Base-by-base conservation (phyloP, 92 coral and sea anemone genomes). In the Epizoanthus fatuus region DNA sequence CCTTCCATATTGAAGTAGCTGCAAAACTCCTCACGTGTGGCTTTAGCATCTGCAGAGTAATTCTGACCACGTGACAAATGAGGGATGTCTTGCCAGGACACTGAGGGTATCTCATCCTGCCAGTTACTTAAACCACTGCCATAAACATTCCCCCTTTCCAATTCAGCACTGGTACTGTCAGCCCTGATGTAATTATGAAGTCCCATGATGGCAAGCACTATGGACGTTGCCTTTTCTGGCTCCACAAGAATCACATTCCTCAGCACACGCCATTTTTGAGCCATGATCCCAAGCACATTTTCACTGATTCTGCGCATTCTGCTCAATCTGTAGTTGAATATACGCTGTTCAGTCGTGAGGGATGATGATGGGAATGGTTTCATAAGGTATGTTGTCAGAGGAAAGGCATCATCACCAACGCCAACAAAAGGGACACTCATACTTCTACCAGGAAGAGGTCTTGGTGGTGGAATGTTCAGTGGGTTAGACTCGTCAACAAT, bases 271-370 rank as follows among this genome's bases (percentile, higher is more conserved):
- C 83, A 81, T 62, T 78, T 64, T 54, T 87, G 86, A 6, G 91
- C 91, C 80, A 87, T 81, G 44, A 87, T 87, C 19, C 91, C 91
- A 22, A 87, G 86, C 37, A 75, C 82, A 73, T 85, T 86, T 55
- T 86, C 90, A 78, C 76, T 75, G 45, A 86, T 86, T 54, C 90
- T 55, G 32, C 90, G 75, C 88, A 88, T 88, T 56, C 92, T 84
- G 14, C 88, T 84, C 15, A 84, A 62, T 20, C 83, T 51, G 66
- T 84, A 70, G 14, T 70, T 75, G 35, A 29, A 85, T 37, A 75
- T 47, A 44, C 67, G 60, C 63, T 85, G 89, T 72, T 86, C 84
- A 54, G 59, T 29, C 8, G 84, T 42, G 57, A 76, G 44, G 0
- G 84, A 66, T 13, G 89, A 76, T 75, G 14, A 17, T 9, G 89